Evolutionary conservation across 2,888 invertebrate species (phyloP).

Genomic region (Ophonus ardosiacus): DNA sequence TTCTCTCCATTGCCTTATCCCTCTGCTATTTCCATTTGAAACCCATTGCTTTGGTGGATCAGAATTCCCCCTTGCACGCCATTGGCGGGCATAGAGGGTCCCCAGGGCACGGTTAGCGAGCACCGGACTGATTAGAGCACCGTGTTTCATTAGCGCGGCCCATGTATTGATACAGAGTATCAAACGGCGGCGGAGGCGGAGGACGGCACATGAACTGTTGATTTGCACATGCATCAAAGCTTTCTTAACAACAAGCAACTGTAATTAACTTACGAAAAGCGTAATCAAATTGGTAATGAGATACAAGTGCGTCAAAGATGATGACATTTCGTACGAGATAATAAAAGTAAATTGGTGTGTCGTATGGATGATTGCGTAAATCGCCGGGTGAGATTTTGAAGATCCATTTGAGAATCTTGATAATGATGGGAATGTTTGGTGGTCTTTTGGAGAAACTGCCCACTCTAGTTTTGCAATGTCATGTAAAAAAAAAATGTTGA

Average conservation of each 20-base stretch:
- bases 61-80: constrained; percentile 4
- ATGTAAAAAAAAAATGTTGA: no score
- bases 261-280: neutral
- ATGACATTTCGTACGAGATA: no score
- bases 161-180: constrained; percentile 70
- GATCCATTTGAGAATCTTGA: no score
- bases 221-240: constrained; percentile 17
- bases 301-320: no score
- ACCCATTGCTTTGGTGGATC: neutral
- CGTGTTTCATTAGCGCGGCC: constrained; percentile 75
- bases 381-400: no score
- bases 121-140: constrained; percentile 72
- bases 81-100: constrained; percentile 58
- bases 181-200: constrained; percentile 26
- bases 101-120: constrained; percentile 68
- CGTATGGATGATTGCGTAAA: no score
- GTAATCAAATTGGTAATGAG: neutral
- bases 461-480: no score
- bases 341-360: no score
- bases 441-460: no score
- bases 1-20: no score
- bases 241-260: neutral
- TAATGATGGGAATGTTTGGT: no score
- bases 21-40: neutral
- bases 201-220: neutral